Conservation (phyloP, 2,113 vertebrate genomes). For the Sakesphorus luctuosus region DNA sequence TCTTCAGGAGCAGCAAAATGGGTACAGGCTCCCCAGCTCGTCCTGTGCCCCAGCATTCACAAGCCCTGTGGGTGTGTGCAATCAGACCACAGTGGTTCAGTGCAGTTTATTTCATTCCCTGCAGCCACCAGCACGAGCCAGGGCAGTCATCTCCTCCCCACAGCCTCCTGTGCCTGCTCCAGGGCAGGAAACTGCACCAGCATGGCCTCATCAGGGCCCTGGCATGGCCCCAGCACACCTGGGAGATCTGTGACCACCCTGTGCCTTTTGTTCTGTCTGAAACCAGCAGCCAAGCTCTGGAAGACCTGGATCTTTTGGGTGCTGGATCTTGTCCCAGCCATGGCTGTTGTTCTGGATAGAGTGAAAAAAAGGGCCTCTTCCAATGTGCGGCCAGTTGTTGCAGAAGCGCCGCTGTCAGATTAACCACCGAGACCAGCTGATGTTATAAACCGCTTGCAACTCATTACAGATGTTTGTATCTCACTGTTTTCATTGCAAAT, state of each 20-base stretch:
- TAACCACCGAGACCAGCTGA: neutral
- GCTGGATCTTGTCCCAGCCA: neutral
- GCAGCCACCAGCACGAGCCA: neutral
- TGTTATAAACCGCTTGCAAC: neutral
- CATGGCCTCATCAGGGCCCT: neutral
- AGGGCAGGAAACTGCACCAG: neutral
- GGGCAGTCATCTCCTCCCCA: neutral
- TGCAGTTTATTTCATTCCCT: neutral
- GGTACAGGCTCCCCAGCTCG: rapidly evolving
- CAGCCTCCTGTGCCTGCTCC: neutral
- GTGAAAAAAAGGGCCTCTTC: neutral
- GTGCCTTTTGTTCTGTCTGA: neutral
- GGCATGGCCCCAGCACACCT: neutral
- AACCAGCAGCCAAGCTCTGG: neutral
- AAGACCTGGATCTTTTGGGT: neutral
- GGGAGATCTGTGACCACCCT: neutral
- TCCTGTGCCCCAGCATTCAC: neutral
- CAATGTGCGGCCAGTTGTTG: rapidly evolving
- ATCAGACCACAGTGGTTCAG: neutral
- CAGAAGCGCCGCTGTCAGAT: neutral
- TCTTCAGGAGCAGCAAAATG: neutral
- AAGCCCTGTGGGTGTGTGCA: rapidly evolving
- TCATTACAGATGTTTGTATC: neutral
- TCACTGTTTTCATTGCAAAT: neutral
- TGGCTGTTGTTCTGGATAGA: neutral